Evolutionary conservation across 2,888 invertebrate genomes (phyloP).

Genomic region (Tipula helvola): DNA sequence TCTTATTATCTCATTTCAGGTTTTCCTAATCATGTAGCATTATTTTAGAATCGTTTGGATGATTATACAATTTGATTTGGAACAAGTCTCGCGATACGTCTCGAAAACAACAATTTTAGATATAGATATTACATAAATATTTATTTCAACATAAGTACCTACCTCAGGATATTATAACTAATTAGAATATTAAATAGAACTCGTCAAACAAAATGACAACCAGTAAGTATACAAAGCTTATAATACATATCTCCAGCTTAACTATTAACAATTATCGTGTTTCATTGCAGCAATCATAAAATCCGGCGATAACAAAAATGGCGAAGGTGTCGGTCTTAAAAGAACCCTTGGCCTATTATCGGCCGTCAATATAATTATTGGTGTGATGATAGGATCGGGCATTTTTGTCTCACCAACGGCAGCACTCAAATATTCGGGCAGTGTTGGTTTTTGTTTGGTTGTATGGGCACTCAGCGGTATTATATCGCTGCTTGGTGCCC

Average conservation of each 20-base stretch:
- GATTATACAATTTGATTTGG: background rate
- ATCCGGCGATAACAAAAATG: slow-evolving; percentile 17
- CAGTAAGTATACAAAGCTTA: background rate
- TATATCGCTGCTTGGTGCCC: slow-evolving; percentile 64
- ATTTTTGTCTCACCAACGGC: slow-evolving; percentile 76
- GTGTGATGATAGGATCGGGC: slow-evolving; percentile 85
- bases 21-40: background rate
- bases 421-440: slow-evolving; percentile 62
- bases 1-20: background rate
- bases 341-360: slow-evolving; percentile 67
- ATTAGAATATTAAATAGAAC: background rate
- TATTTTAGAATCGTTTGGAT: background rate
- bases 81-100: background rate
- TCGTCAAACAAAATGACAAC: background rate
- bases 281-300: slow-evolving; percentile 19
- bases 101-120: background rate
- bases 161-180: background rate
- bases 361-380: slow-evolving; percentile 69
- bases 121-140: background rate
- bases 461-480: slow-evolving; percentile 69
- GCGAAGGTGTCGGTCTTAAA: slow-evolving; percentile 48
- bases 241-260: background rate
- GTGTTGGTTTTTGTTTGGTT: slow-evolving; percentile 63
- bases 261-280: background rate
- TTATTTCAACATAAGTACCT: background rate